Evolutionary conservation across 2,113 vertebrate genomes (phyloP), one percentile per base, ranked within the genome.

Genomic region (Probosciger aterrimus): DNA sequence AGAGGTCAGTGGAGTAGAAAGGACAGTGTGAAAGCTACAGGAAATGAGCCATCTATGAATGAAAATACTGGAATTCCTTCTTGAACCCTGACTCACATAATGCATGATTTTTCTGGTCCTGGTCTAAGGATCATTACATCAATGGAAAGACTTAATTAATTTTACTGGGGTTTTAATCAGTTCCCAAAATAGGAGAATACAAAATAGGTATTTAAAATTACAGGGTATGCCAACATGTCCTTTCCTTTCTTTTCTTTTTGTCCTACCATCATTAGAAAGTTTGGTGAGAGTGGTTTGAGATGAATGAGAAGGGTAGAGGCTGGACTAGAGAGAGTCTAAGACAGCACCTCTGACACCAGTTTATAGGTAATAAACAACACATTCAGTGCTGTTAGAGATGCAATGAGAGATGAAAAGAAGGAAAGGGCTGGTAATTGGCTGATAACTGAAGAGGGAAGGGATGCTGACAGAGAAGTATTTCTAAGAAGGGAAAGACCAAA

Each of bases 21-120:
- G 96, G 91, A 95, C 95, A 95, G 92, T 89, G 81, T 95, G 92
- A 92, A 94, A 89, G 88, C 93, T 91, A 87, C 91, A 96, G 92
- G 94, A 96, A 96, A 96, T 94, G 84, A 95, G 63, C 41, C 78
- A 95, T 93, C 69, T 85, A 59, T 93, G 84, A 88, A 95, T 71
- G 91, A 93, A 92, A 91, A 92, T 89, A 89, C 44, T 87, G 90
- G 70, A 89, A 85, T 67, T 92, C 69, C 77, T 91, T 89, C 65
- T 82, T 91, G 88, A 91, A 92, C 80, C 59, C 86, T 87, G 44
- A 92, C 81, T 94, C 88, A 87, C 53, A 63, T 55, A 52, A 85
- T 39, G 24, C 80, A 65, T 73, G 71, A 93, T 89, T 93, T 91
- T 91, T 20, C 57, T 93, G 53, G 35, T 65, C 59, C 46, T 89